Evolutionary conservation across 1,140 invertebrate species (phyloP).

Genomic region (Plectrocnemia conspersa): DNA sequence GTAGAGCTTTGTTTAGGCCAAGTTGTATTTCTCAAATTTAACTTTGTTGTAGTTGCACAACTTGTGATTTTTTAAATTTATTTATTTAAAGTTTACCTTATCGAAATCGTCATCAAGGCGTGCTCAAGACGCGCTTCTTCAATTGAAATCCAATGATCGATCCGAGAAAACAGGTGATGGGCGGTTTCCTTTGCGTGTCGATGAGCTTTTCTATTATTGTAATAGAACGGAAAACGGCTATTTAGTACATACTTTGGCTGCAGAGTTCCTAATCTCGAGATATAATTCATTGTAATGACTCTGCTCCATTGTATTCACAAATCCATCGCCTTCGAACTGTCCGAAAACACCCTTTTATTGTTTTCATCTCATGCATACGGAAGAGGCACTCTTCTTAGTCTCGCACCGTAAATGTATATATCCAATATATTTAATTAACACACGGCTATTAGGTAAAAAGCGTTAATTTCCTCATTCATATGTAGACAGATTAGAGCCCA

Average conservation of each 20-base stretch:
- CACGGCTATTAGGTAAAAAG: too few species aligned
- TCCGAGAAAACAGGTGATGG: slow-evolving; percentile 12
- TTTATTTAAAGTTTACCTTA: too few species aligned
- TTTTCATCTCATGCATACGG: too few species aligned
- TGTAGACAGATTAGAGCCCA: neutral
- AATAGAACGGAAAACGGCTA: slow-evolving; percentile 24
- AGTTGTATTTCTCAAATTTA: too few species aligned
- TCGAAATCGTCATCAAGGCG: neutral
- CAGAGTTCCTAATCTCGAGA: neutral
- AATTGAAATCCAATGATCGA: neutral
- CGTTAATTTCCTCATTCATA: neutral
- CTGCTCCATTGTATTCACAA: slow-evolving; percentile 16
- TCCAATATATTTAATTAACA: too few species aligned
- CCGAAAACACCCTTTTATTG: slow-evolving; percentile 3
- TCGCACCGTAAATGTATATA: too few species aligned
- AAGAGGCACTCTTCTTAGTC: too few species aligned
- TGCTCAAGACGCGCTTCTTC: neutral
- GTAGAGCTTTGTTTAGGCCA: too few species aligned
- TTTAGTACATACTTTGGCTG: slow-evolving; percentile 4
- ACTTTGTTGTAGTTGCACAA: too few species aligned
- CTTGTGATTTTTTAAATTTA: too few species aligned
- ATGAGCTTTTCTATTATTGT: slow-evolving; percentile 25
- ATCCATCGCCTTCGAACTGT: neutral
- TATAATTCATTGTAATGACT: slow-evolving; percentile 13
- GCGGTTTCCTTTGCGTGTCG: slow-evolving; percentile 29